Evolutionary conservation across 2,888 invertebrate genomes (phyloP).

Genomic region (Anoplius nigerrimus): DNA sequence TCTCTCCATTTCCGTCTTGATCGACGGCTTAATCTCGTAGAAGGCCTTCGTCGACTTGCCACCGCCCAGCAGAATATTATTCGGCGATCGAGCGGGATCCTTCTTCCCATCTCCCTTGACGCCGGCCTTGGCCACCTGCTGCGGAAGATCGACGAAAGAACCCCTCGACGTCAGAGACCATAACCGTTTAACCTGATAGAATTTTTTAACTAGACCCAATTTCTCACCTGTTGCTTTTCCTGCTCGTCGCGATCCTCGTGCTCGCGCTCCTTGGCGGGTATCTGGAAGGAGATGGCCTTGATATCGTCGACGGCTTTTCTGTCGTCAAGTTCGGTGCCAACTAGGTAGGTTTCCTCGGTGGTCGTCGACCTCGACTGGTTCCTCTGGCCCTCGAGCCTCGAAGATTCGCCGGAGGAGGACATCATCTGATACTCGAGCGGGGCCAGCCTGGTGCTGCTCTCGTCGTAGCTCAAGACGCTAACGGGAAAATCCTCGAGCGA

Average conservation of each 20-base stretch:
- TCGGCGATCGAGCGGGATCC: slow-evolving; percentile 52
- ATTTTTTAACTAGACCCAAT: no score
- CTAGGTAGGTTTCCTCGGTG: neutral
- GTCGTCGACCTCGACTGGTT: slow-evolving; percentile 19
- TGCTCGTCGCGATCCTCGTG: neutral
- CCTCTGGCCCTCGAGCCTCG: slow-evolving; percentile 6
- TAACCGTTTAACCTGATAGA: neutral
- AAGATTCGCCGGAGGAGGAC: no score
- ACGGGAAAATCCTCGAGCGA: neutral
- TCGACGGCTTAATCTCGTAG: slow-evolving; percentile 68
- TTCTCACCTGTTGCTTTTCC: slow-evolving; percentile 1
- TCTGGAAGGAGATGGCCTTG: slow-evolving; percentile 56
- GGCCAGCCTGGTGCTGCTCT: no score
- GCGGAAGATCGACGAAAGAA: neutral
- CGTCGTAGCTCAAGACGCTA: no score
- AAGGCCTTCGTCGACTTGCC: slow-evolving; percentile 62
- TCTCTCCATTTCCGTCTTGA: slow-evolving; percentile 61
- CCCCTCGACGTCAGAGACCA: no score
- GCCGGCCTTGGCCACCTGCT: slow-evolving; percentile 21
- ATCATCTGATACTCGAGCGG: no score
- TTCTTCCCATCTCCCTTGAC: slow-evolving; percentile 39
- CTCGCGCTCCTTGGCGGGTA: slow-evolving; percentile 31
- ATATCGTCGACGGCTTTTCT: slow-evolving; percentile 44
- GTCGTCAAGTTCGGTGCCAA: slow-evolving; percentile 17
- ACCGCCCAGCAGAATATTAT: slow-evolving; percentile 47